Base-by-base conservation (phyloP, 2,113 vertebrate genomes). In the Amphiprion ocellaris region DNA sequence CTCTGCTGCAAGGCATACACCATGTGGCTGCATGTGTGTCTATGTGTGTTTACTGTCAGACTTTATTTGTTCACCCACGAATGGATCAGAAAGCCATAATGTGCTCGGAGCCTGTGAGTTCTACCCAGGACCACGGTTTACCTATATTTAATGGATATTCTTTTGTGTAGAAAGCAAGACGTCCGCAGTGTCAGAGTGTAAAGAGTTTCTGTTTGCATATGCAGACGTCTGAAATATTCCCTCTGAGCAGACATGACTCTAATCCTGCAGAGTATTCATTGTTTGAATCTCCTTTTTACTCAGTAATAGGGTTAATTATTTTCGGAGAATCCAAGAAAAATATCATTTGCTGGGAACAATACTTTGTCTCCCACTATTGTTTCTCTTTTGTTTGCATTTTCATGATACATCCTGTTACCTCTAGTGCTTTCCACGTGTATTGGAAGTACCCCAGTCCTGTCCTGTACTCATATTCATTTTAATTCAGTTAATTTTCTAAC, bases 61-160 rank as follows among this genome's bases (percentile, higher is more conserved):
- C 54, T 44, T 68, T 50, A 82, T 77, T 60, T 58, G 37, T 74
- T 82, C 21, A 21, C 49, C 16, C 58, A 7, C 12, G 39, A 65
- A 74, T 56, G 37, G 53, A 70, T 64, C n/a, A 58, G 47, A 69
- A 79, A 47, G 61, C 67, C 62, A 65, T 53, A 39, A 28, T 44
- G 8, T 62, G 46, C 52, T 77, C 17, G 4, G 71, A 74, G 61
- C 28, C 62, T n/a, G 1, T 49, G 49, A 21, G 60, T 39, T 47
- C 52, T 46, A 10, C 71, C 63, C 55, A 1, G 44, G 74, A 47
- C 62, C 69, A 14, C 30, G 26, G 69, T 37, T 83, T 53, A 55
- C 76, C 54, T 80, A 71, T 73, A 24, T 52, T 66, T 69, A 63
- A 72, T 8, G 24, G 68, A 73, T 69, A 41, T 50, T 73, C 68